Conservation (phyloP, 2,888 invertebrate species). For the Gonocerus acuteangulatus region DNA sequence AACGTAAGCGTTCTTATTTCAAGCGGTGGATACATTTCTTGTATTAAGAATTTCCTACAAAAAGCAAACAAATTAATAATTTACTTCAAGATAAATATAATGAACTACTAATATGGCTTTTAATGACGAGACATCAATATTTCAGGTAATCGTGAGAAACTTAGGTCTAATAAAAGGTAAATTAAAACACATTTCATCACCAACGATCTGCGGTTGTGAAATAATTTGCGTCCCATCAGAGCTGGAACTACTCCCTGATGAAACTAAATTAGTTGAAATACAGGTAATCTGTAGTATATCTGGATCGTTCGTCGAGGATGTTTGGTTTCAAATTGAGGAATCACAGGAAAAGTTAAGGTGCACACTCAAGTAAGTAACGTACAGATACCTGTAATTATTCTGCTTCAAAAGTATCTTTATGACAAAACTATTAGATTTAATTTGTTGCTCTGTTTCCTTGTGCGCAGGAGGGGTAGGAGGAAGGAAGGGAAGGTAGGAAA, state of each 20-base stretch:
- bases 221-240: slow-evolving; percentile 1
- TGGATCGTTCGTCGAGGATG: slow-evolving; percentile 10
- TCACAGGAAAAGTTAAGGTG: background rate
- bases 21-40: too few relatives aligned
- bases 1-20: too few relatives aligned
- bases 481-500: too few relatives aligned
- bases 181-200: background rate
- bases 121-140: background rate
- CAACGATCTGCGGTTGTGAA: background rate
- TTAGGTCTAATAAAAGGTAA: slow-evolving; percentile 3
- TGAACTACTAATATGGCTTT: background rate
- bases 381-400: too few relatives aligned
- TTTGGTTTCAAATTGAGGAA: slow-evolving; percentile 5
- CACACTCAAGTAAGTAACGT: slow-evolving; percentile 6
- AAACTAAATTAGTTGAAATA: background rate
- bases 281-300: background rate
- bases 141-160: slow-evolving; percentile 13
- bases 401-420: too few relatives aligned
- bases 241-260: background rate
- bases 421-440: too few relatives aligned
- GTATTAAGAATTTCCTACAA: too few relatives aligned
- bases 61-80: too few relatives aligned
- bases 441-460: too few relatives aligned
- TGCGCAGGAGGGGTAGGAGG: too few relatives aligned
- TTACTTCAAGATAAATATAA: too few relatives aligned